These are phyloP conservation scores for Blera fallax DNA, from an alignment of 2,888 invertebrate genomes.

Conservation along the genomic window DNA sequence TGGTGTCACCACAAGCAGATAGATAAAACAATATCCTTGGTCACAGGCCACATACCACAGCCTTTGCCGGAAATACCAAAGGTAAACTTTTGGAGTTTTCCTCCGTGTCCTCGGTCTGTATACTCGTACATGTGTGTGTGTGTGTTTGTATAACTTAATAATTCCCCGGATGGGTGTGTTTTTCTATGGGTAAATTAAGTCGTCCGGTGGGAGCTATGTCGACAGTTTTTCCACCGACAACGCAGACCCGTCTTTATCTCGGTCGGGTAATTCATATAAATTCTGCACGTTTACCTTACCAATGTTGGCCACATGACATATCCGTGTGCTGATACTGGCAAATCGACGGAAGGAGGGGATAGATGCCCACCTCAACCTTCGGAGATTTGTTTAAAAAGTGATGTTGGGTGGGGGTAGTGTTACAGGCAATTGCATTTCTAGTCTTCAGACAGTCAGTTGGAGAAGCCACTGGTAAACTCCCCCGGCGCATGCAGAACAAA, in stretches of 20 bases:
- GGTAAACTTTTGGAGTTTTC: conserved; percentile 56
- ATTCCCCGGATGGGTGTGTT: conserved; percentile 36
- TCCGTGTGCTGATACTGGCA: conserved; percentile 42
- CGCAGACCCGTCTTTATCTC: conserved; percentile 42
- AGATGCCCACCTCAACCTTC: neutral
- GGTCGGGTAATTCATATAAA: conserved; percentile 46
- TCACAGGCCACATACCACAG: conserved; percentile 25
- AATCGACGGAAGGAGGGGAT: neutral
- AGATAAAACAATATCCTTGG: conserved; percentile 51
- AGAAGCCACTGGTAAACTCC: conserved; percentile 5
- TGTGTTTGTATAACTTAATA: conserved; percentile 39
- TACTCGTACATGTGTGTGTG: neutral
- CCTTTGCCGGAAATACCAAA: conserved; percentile 24
- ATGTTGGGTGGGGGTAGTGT: neutral
- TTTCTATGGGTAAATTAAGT: conserved; percentile 57
- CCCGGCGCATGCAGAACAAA: conserved; percentile 22
- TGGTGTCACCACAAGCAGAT: conserved; percentile 6
- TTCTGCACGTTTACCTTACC: conserved; percentile 50
- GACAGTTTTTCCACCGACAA: conserved; percentile 46
- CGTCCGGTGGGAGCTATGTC: conserved; percentile 57
- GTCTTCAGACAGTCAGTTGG: conserved; percentile 6
- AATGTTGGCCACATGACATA: conserved; percentile 52
- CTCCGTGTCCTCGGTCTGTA: neutral
- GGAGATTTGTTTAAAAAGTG: neutral
- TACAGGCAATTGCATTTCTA: conserved; percentile 50